Evolutionary conservation across 2,113 vertebrate genomes (phyloP).

Genomic region (Struthidea cinerea): DNA sequence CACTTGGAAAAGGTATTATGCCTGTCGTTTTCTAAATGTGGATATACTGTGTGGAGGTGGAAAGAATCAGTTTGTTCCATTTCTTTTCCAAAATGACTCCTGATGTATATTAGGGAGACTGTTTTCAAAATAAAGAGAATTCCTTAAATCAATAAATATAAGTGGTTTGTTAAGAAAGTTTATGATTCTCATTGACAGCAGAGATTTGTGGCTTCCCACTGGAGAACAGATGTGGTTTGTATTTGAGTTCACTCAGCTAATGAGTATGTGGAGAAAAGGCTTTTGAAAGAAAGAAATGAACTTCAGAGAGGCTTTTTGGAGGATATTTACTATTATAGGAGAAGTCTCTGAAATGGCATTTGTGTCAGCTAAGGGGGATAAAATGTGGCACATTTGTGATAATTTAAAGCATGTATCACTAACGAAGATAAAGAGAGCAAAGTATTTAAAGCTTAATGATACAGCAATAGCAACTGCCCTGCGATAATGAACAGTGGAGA

Average conservation of each 20-base stretch:
- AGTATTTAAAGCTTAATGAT: slow-evolving; percentile 65
- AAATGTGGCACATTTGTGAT: background rate
- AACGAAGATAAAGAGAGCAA: slow-evolving; percentile 57
- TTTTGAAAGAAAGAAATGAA: slow-evolving; percentile 33
- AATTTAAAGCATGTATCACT: slow-evolving; percentile 36
- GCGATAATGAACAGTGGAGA: slow-evolving; percentile 61
- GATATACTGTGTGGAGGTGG: background rate
- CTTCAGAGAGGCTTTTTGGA: background rate
- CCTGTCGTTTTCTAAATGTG: background rate
- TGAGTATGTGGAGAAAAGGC: slow-evolving; percentile 18
- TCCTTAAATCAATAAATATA: slow-evolving; percentile 11
- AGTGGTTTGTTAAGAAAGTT: slow-evolving; percentile 14
- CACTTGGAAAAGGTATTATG: background rate
- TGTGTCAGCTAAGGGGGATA: slow-evolving; percentile 38
- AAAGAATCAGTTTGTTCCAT: background rate
- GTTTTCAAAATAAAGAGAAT: slow-evolving; percentile 41
- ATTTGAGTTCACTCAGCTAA: slow-evolving; percentile 52
- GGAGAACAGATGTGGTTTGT: background rate
- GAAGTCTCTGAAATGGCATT: slow-evolving; percentile 16
- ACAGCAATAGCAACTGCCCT: slow-evolving; percentile 57
- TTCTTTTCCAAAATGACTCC: slow-evolving; percentile 7
- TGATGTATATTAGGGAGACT: background rate
- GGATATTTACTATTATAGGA: background rate
- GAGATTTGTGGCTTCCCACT: background rate
- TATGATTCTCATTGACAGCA: background rate